These are phyloP conservation scores for Pteronotus mesoamericanus DNA, from an alignment of 2,797 vertebrate genomes.

Conservation along the genomic window DNA sequence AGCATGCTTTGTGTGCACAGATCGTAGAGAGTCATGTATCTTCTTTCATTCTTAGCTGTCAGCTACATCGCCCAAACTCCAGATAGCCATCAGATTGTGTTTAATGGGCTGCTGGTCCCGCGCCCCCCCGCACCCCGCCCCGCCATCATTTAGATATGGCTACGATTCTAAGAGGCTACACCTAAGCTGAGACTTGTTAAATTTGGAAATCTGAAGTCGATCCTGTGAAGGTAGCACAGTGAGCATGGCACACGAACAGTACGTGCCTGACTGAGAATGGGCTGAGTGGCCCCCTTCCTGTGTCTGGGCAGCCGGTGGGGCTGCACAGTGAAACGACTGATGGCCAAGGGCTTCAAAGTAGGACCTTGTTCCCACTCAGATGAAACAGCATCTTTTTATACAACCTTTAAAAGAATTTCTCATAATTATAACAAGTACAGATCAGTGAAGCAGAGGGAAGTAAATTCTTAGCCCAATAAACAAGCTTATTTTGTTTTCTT, in stretches of 20 bases:
- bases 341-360: fast-evolving
- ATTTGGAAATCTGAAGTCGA: not conserved
- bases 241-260: fast-evolving
- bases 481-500: conserved; percentile 69
- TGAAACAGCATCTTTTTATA: not conserved
- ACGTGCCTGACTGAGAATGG: fast-evolving
- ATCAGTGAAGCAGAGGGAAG: conserved; percentile 68
- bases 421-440: not conserved
- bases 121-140: too few species aligned
- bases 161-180: not conserved
- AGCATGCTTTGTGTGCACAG: not conserved
- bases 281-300: not conserved
- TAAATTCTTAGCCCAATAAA: conserved; percentile 57
- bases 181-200: not conserved
- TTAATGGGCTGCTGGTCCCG: conserved; percentile 37
- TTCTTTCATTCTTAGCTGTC: conserved; percentile 34
- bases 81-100: conserved; percentile 16
- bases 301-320: not conserved
- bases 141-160: not conserved
- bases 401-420: not conserved
- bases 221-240: fast-evolving
- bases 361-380: not conserved
- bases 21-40: not conserved
- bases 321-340: too few species aligned
- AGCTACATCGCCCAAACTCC: not conserved